phyloP scores from a whole-genome alignment of 92 coral and sea anemone species.

The Montipora capitata region DNA sequence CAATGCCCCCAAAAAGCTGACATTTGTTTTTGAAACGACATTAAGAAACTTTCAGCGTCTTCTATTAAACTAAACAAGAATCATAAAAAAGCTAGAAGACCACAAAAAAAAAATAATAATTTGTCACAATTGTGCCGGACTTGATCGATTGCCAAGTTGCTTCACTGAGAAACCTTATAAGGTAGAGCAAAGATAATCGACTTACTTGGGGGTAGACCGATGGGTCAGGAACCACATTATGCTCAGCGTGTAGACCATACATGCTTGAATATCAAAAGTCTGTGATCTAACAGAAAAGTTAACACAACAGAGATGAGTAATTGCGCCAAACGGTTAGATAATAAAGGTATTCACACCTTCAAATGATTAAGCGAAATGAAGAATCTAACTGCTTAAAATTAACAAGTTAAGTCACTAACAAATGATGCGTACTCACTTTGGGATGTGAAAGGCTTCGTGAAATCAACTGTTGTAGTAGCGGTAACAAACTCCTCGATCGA shows the following conservation, averaged over 20 bases:
- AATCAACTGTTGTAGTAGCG: not conserved
- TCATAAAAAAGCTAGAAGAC: not conserved
- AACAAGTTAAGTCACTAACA: not conserved
- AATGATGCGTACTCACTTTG: slow-evolving; percentile 9
- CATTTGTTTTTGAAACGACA: slow-evolving; percentile 12
- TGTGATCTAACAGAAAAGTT: slow-evolving; percentile 8
- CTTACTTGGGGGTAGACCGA: slow-evolving; percentile 97
- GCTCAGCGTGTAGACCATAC: slow-evolving; percentile 89
- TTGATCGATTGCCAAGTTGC: not conserved
- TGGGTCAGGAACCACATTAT: slow-evolving; percentile 97
- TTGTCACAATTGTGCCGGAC: too few species aligned
- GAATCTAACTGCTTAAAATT: not conserved
- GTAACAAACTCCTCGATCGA: slow-evolving; percentile 3
- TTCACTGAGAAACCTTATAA: not conserved
- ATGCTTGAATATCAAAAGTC: slow-evolving; percentile 22
- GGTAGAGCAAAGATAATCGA: not conserved
- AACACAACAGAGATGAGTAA: slow-evolving; percentile 19
- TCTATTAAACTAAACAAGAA: slow-evolving; percentile 46
- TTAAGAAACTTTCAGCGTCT: not conserved
- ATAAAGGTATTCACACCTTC: slow-evolving; percentile 7
- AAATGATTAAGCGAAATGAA: not conserved
- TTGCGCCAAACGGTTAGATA: not conserved
- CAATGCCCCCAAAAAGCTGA: not conserved
- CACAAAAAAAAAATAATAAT: slow-evolving; percentile 4
- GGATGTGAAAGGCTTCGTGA: not conserved